These are phyloP conservation scores for Sebastes paucispinis DNA, from an alignment of 2,797 vertebrate species.

Conservation along the genomic window DNA sequence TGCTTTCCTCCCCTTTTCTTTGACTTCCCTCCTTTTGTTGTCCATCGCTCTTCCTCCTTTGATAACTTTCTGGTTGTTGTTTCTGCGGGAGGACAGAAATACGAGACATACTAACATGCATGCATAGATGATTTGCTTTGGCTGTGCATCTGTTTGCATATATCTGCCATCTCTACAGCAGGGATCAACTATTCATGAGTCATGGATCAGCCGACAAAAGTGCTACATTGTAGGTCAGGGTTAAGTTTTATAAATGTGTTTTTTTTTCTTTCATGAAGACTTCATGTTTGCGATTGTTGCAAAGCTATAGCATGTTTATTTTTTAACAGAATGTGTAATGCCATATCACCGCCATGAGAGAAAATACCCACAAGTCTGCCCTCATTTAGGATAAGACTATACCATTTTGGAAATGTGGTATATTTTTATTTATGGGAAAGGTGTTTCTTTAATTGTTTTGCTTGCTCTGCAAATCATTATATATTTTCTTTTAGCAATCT, in stretches of 20 bases:
- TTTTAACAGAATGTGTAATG: background rate
- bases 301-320: background rate
- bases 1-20: conserved; percentile 78
- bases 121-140: conserved; percentile 71
- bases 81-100: conserved; percentile 76
- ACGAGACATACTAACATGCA: conserved; percentile 86
- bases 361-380: background rate
- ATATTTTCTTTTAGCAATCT: background rate
- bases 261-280: background rate
- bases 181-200: conserved; percentile 40
- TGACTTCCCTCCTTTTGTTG: conserved; percentile 64
- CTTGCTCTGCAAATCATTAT: background rate
- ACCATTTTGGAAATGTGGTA: background rate
- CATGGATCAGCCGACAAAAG: conserved; percentile 32
- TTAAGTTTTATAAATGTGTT: background rate
- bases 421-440: background rate
- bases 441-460: background rate
- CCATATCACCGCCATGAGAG: background rate
- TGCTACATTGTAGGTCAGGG: background rate
- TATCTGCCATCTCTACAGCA: conserved; percentile 89
- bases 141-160: conserved; percentile 79
- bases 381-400: background rate
- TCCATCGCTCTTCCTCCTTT: conserved; percentile 63
- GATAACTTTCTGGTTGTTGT: conserved; percentile 51
- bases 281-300: background rate